Evolutionary conservation across 2,797 vertebrate species (phyloP), one percentile per base, ranked within the genome.

Genomic region (Eospalax fontanierii): DNA sequence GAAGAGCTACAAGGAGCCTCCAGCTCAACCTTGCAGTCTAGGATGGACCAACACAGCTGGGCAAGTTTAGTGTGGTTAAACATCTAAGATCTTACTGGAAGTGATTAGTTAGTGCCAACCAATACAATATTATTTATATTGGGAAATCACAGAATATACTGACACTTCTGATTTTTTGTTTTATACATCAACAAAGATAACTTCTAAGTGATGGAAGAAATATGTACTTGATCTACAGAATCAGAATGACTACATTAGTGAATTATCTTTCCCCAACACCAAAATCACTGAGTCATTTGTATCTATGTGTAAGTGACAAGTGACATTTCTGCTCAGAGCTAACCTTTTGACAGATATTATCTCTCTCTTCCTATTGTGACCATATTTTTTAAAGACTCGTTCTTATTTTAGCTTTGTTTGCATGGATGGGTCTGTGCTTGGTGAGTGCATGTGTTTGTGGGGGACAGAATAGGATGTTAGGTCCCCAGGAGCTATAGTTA

Each of bases 261-360:
- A 94, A 68, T 50, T 71, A 57, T 66, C 22, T 59, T 95, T 18
- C 35, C n/a, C 22, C 7, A 93, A 22, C 28, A 88, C 14, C 75
- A 63, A 89, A 95, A 89, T 83, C 57, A 84, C 30, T 57, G 21
- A 0, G 70, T 70, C 46, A 89, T 46, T 68, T 71, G 28, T 0
- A 24, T 28, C 83, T 81, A 66, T 22, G 79, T 73, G 35, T 93
- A 87, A 95, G 80, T 81, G 26, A 74, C 19, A 81, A 63, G 2
- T 54, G 50, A 54, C 50, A 54, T 54, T 9, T 82, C 63, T 92
- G 8, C 8, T 71, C 38, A 86, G 40, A 82, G 61, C 46, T 92
- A 83, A 74, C 78, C 40, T 92, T 95, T 82, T 68, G 75, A 89
- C 26, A 92, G 80, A 59, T 61, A 81, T 82, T n/a, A 57, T 78